Percentiles rank a stretch among this genome's conserved stretches.
These are phyloP conservation scores for Himalopsyche tibetana DNA, from an alignment of 2,888 invertebrate species.

Conservation along the genomic window DNA sequence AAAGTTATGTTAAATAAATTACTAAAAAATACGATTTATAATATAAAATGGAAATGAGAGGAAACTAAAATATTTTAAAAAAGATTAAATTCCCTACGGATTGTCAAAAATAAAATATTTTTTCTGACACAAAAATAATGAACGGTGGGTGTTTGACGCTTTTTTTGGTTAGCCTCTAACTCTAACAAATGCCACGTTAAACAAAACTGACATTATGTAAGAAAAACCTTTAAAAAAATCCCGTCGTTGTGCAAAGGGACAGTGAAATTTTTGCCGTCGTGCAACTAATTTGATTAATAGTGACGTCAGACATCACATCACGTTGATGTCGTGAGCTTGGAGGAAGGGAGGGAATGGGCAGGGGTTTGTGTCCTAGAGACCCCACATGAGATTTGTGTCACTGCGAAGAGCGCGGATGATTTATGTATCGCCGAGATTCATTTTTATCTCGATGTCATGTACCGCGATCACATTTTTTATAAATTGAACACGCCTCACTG, in stretches of 20 bases:
- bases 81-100: too few relatives aligned
- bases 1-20: too few relatives aligned
- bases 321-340: conserved; percentile 25
- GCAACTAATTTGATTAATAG: conserved; percentile 43
- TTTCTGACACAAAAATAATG: neutral
- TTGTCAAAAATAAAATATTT: too few relatives aligned
- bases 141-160: neutral
- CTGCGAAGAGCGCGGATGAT: conserved; percentile 56
- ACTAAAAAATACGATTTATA: too few relatives aligned
- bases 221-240: neutral
- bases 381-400: conserved; percentile 54
- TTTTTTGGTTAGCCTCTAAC: neutral
- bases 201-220: conserved; percentile 35
- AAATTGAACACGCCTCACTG: conserved; percentile 56
- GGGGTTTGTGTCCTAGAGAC: neutral
- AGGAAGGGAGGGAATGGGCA: neutral
- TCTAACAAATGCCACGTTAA: conserved; percentile 11
- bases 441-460: conserved; percentile 61
- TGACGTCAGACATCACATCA: conserved; percentile 45
- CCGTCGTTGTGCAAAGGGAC: conserved; percentile 24
- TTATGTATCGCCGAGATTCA: conserved; percentile 62
- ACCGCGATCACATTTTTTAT: conserved; percentile 58
- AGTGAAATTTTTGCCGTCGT: conserved; percentile 40
- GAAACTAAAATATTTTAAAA: too few relatives aligned
- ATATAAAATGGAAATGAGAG: too few relatives aligned